phyloP scores from a whole-genome alignment of 2,888 invertebrate species.

The Drosophila paucipuncta region DNA sequence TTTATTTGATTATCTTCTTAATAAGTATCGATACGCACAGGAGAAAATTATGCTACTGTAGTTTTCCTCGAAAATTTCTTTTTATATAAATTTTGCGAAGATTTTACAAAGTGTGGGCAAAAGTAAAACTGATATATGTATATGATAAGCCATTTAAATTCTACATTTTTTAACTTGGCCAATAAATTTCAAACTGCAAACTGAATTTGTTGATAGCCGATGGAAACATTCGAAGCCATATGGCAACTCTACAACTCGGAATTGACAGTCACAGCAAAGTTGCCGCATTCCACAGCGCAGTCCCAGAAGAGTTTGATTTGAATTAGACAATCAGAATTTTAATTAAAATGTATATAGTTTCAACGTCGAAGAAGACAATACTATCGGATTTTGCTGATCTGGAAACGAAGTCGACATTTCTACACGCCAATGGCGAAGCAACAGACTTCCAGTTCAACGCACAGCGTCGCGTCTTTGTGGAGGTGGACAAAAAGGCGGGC shows the following conservation, averaged over 20 bases:
- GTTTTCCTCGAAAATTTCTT: not conserved
- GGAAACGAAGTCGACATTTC: conserved; percentile 79
- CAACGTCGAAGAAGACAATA: conserved; percentile 82
- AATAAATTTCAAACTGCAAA: not conserved
- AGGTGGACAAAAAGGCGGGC: conserved; percentile 82
- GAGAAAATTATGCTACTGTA: not conserved
- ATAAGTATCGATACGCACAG: not conserved
- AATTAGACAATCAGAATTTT: not conserved
- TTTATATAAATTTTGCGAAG: not conserved
- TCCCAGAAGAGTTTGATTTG: conserved; percentile 6
- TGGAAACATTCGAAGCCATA: not conserved
- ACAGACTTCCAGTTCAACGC: conserved; percentile 84
- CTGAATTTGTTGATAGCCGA: not conserved
- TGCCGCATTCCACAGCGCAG: conserved; percentile 10
- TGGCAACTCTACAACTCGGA: conserved; percentile 19
- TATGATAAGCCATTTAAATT: too few species aligned
- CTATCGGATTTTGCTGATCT: conserved; percentile 81
- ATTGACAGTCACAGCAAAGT: conserved; percentile 2
- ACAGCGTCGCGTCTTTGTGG: conserved; percentile 78
- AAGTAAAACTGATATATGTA: not conserved
- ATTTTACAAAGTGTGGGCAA: not conserved
- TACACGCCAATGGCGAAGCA: conserved; percentile 77
- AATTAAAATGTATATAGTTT: conserved; percentile 82
- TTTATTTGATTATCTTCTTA: not conserved
- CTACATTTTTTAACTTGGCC: too few species aligned